These are phyloP conservation scores for Pangasius djambal DNA, from an alignment of 2,797 vertebrate species.

Conservation along the genomic window DNA sequence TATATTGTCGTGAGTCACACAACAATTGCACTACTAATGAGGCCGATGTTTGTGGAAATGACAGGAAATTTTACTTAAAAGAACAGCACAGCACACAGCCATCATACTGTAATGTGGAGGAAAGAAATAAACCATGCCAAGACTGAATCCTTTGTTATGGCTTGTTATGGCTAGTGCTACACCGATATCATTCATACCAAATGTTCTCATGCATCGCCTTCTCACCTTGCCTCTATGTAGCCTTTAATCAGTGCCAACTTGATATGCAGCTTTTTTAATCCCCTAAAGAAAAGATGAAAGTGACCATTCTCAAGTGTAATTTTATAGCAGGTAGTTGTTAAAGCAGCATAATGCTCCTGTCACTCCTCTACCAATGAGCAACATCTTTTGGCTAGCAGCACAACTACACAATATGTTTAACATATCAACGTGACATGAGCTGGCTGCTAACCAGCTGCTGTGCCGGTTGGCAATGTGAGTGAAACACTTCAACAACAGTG, in stretches of 20 bases:
- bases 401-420: conserved; percentile 40
- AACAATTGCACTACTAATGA: conserved; percentile 41
- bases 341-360: conserved; percentile 38
- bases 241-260: conserved; percentile 10
- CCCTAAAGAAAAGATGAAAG: conserved; percentile 3
- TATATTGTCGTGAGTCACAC: conserved; percentile 48
- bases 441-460: conserved; percentile 33
- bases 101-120: neutral
- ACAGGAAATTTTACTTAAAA: conserved; percentile 39
- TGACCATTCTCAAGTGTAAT: conserved; percentile 5
- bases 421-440: conserved; percentile 44
- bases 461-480: conserved; percentile 24
- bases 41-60: conserved; percentile 27
- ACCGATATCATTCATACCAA: conserved; percentile 13
- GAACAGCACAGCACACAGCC: neutral
- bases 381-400: conserved; percentile 40
- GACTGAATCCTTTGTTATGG: conserved; percentile 8
- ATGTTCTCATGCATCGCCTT: conserved; percentile 14
- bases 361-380: conserved; percentile 37
- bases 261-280: neutral
- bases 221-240: conserved; percentile 3
- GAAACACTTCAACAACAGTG: neutral
- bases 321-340: conserved; percentile 27
- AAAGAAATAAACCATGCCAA: conserved; percentile 8
- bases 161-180: conserved; percentile 15